Evolutionary conservation across 2,797 vertebrate genomes (phyloP).

Genomic region (Eulemur coronatus): DNA sequence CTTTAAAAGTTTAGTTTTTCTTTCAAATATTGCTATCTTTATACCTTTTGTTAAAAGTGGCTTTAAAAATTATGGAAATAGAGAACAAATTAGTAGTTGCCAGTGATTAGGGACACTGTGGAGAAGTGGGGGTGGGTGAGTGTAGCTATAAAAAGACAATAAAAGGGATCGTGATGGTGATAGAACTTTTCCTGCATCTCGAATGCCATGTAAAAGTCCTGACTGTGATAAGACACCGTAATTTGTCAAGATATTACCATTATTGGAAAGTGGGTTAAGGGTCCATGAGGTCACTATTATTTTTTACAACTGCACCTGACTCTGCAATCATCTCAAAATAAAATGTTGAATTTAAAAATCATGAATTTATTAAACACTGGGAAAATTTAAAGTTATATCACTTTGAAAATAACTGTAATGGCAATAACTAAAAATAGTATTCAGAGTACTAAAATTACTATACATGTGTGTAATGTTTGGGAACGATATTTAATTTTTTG

Average conservation of each 20-base stretch:
- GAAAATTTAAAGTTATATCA: neutral
- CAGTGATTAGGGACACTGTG: neutral
- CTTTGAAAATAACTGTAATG: neutral
- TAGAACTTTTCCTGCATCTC: neutral
- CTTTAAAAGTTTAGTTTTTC: neutral
- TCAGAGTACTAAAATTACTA: neutral
- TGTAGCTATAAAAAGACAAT: neutral
- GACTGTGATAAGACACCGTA: neutral
- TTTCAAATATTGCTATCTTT: neutral
- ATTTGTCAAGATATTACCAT: neutral
- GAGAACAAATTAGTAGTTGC: neutral
- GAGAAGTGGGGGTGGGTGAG: fast-evolving
- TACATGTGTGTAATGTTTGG: neutral
- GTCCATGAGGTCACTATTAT: neutral
- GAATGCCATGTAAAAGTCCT: neutral
- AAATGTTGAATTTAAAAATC: neutral
- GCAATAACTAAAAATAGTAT: neutral
- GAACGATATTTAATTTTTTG: neutral
- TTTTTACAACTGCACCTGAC: neutral
- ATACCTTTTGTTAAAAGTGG: neutral
- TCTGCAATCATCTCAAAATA: neutral
- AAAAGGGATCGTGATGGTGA: neutral
- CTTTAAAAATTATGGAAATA: neutral
- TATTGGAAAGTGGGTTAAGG: neutral
- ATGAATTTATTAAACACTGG: neutral